A percentile compares a stretch with the other conserved stretches of the same genome.
Conservation (phyloP, 2,888 invertebrate species). For the Panopea generosa region DNA sequence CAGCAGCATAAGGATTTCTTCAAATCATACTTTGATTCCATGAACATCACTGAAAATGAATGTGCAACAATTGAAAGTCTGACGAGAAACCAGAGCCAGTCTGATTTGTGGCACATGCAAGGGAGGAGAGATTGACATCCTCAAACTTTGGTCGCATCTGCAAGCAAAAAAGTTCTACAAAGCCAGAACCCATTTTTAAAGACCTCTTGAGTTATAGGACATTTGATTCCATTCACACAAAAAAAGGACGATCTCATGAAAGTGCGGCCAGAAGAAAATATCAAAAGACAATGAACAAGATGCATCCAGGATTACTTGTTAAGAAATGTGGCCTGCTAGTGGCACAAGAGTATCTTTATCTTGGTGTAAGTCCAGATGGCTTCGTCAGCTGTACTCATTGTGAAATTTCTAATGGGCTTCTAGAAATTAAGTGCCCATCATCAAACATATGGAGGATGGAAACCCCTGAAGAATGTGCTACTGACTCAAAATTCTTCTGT, state of each 20-base stretch:
- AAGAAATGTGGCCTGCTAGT: constrained; percentile 32
- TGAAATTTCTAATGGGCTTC: constrained; percentile 9
- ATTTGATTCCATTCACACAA: too few relatives aligned
- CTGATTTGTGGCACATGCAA: too few relatives aligned
- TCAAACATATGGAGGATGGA: constrained; percentile 29
- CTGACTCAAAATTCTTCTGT: constrained; percentile 19
- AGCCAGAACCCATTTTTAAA: too few relatives aligned
- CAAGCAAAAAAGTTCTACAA: too few relatives aligned
- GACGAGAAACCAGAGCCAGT: too few relatives aligned
- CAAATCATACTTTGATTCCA: too few relatives aligned
- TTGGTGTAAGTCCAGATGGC: constrained; percentile 45
- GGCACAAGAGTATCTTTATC: constrained; percentile 4
- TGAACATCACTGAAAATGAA: too few relatives aligned
- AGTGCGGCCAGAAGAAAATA: constrained; percentile 19
- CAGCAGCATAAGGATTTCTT: too few relatives aligned
- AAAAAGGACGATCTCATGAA: constrained; percentile 15
- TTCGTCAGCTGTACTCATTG: constrained; percentile 18
- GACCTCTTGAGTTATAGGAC: too few relatives aligned
- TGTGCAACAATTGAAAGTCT: too few relatives aligned
- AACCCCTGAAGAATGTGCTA: constrained; percentile 21
- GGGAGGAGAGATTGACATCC: too few relatives aligned
- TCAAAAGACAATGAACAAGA: not conserved
- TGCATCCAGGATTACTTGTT: constrained; percentile 7
- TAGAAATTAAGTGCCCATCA: constrained; percentile 42
- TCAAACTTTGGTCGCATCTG: too few relatives aligned